Percentiles rank a stretch among this genome's conserved stretches.
These are phyloP conservation scores for Drosophila emarginata DNA, from an alignment of 2,888 invertebrate species.

Conservation along the genomic window DNA sequence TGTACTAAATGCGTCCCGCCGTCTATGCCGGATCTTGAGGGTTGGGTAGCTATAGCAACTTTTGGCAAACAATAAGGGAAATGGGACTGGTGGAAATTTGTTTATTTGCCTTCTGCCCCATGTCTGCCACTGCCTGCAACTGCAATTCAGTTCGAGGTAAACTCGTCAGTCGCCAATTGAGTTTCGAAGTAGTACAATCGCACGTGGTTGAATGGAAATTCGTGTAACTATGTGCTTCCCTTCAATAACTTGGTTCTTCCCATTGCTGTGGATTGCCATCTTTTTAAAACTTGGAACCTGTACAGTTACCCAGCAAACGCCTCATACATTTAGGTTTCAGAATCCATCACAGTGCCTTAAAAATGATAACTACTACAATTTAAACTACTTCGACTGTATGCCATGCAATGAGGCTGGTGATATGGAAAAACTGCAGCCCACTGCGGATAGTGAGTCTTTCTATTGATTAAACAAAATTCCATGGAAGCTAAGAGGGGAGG, in stretches of 20 bases:
- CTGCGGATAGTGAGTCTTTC: conserved; percentile 70
- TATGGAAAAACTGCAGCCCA: conserved; percentile 60
- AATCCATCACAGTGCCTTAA: conserved; percentile 79
- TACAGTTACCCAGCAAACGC: conserved; percentile 37
- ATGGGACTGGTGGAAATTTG: conserved; percentile 47
- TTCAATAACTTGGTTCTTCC: conserved; percentile 42
- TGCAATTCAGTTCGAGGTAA: conserved; percentile 48
- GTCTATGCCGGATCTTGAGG: conserved; percentile 38
- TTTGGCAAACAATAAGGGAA: conserved; percentile 59
- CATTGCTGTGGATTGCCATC: conserved; percentile 37
- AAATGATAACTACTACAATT: conserved; percentile 83
- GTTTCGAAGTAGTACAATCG: conserved; percentile 36
- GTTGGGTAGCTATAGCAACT: conserved; percentile 79
- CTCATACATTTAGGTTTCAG: conserved; percentile 63
- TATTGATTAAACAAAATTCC: conserved; percentile 68
- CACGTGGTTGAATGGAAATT: background rate
- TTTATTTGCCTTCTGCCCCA: conserved; percentile 58
- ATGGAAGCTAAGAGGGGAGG: background rate
- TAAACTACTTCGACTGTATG: conserved; percentile 83
- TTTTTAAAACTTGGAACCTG: conserved; percentile 38
- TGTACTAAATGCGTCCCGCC: conserved; percentile 51
- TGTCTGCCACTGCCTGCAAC: conserved; percentile 40
- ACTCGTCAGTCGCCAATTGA: conserved; percentile 53
- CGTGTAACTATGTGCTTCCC: conserved; percentile 50
- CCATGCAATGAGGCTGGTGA: conserved; percentile 79